Percentiles rank a stretch among this genome's conserved stretches.
These are phyloP conservation scores for Chloroceryle amazona DNA, from an alignment of 2,797 vertebrate species.

Conservation along the genomic window DNA sequence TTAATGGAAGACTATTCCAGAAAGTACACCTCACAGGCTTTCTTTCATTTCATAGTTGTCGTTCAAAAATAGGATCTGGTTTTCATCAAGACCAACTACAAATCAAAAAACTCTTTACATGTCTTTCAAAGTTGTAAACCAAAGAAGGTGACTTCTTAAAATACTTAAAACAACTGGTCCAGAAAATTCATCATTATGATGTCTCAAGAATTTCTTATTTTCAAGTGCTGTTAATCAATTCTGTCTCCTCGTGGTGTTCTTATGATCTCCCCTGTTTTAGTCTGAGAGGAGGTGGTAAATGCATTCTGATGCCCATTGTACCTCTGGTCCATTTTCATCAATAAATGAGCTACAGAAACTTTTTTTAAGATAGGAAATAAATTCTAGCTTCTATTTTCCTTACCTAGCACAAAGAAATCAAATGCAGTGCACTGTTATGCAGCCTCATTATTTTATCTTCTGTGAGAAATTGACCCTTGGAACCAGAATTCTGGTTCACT, in stretches of 20 bases:
- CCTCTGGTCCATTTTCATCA: background rate
- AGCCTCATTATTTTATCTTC: background rate
- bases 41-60: background rate
- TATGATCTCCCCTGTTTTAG: background rate
- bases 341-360: background rate
- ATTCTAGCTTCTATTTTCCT: background rate
- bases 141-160: background rate
- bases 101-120: background rate
- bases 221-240: background rate
- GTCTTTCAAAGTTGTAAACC: background rate
- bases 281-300: background rate
- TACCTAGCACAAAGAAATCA: background rate
- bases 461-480: background rate
- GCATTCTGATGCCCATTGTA: accelerated
- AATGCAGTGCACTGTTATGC: background rate
- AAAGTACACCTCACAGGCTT: background rate
- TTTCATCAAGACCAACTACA: background rate
- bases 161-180: background rate
- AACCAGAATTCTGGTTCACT: background rate
- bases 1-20: background rate
- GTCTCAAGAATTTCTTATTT: background rate
- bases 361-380: background rate
- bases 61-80: background rate
- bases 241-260: background rate
- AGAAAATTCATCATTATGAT: background rate